Evolutionary conservation across 1,140 invertebrate species (phyloP), one percentile per base, ranked within the genome.

Genomic region (Drosophila miranda): DNA sequence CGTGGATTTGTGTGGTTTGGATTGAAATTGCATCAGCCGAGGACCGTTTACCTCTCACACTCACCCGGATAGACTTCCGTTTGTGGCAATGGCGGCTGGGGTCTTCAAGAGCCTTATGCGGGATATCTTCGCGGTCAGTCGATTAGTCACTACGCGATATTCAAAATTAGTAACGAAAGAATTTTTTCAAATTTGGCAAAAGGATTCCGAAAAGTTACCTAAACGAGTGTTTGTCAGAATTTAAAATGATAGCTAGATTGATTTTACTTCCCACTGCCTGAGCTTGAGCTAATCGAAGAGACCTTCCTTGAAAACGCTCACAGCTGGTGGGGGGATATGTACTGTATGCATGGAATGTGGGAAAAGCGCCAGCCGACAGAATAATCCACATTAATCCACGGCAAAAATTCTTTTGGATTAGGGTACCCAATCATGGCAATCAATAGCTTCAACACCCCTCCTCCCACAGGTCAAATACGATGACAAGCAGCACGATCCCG

Each of bases 111-210:
- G 74, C 57, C 87, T 90, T 62, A 78, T 90, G 63, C 82, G 89
- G 7, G 89, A 90, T 38, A 73, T 90, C 38, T 90, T 90, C 89
- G 89, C 89, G 89, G 89, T 90, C 61, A 51, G 86, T 87, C 64
- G 19, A 16, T 16, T 41, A 16, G 45, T 3, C 44, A 54, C 7
- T 28, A 30, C 7, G 30, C 30, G 8, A 30, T 16, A 19, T 11
- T 9, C 52, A 21, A 13, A 52, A 51, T 66, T 68, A 21, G 6
- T 13, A 50, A 60, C 46, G 44, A 50, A 49, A 77, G 28, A 79
- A 62, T 52, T 69, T 70, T 7, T 30, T 5, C 0, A 48, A 69
- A 44, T 58, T 38, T 69, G 45, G 43, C 44, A 42, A 66, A 59
- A 70, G 45, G 7, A 9, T 53, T 44, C 49, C 50, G 38, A 61